These are phyloP conservation scores for Emys orbicularis DNA, from an alignment of 2,797 vertebrate genomes.

Conservation along the genomic window DNA sequence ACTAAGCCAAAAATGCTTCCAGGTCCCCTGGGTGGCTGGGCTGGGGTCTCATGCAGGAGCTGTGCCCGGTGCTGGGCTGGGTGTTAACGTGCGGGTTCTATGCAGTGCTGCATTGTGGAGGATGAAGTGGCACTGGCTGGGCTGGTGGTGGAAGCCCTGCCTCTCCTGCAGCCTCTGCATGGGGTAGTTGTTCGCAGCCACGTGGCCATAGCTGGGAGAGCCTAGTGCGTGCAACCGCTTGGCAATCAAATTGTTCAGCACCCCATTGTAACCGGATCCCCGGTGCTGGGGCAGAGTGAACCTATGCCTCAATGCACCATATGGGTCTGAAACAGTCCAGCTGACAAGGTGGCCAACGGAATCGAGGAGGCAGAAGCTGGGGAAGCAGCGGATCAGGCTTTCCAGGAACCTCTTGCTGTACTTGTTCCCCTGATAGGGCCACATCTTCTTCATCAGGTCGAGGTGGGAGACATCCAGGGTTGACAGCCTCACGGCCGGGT, in stretches of 20 bases:
- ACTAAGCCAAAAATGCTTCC: background rate
- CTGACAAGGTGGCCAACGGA: background rate
- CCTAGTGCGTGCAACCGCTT: too few species aligned
- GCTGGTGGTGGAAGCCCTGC: too few species aligned
- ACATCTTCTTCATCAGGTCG: background rate
- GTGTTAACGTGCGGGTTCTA: too few species aligned
- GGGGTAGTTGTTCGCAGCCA: too few species aligned
- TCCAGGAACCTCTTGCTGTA: background rate
- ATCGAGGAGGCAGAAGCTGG: background rate
- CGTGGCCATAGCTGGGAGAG: too few species aligned
- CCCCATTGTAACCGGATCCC: background rate
- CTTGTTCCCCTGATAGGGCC: background rate
- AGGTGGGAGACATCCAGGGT: background rate
- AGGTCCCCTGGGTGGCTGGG: too few species aligned
- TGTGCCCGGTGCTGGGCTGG: too few species aligned
- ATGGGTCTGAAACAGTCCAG: background rate
- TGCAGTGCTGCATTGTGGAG: too few species aligned
- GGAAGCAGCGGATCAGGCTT: background rate
- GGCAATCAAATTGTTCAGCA: fast-evolving
- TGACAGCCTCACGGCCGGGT: background rate
- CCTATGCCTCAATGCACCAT: background rate
- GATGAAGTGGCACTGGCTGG: too few species aligned
- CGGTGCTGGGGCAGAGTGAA: background rate
- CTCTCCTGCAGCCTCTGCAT: too few species aligned
- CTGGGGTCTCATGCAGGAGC: too few species aligned